These are phyloP conservation scores for Cyanoderma ruficeps DNA, from an alignment of 2,113 vertebrate species.

Conservation along the genomic window DNA sequence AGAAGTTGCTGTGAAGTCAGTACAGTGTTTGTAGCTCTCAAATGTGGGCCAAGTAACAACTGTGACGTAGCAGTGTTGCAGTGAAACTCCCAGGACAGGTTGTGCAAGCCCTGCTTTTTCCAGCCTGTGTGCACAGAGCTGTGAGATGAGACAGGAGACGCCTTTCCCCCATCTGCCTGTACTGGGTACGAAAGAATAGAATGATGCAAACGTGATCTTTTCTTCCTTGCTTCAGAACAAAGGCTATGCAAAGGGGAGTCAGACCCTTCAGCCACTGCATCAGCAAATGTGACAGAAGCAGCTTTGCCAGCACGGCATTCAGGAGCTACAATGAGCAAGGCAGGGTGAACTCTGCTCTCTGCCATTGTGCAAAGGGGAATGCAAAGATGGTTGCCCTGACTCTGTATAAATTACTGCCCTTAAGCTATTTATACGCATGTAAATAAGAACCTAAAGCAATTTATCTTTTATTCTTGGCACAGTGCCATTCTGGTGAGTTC, in stretches of 20 bases:
- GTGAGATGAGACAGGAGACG: not conserved
- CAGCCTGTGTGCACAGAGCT: not conserved
- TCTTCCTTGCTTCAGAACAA: not conserved
- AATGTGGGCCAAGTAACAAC: not conserved
- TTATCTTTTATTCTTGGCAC: not conserved
- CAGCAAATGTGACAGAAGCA: not conserved
- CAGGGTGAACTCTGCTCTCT: not conserved
- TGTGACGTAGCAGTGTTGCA: not conserved
- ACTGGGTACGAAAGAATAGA: not conserved
- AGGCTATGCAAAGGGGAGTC: not conserved
- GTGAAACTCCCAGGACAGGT: not conserved
- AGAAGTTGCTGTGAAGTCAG: not conserved
- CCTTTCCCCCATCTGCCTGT: not conserved
- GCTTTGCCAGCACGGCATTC: fast-evolving
- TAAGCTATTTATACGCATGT: not conserved
- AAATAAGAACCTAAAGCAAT: not conserved
- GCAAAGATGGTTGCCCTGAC: not conserved
- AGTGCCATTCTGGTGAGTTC: not conserved
- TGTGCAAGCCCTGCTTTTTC: not conserved
- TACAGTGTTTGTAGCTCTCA: not conserved
- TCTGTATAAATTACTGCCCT: not conserved
- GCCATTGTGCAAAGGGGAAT: fast-evolving
- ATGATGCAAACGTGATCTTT: not conserved
- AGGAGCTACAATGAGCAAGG: not conserved
- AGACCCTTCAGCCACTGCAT: not conserved